Percentiles rank a stretch among this genome's conserved stretches.
phyloP scores from a whole-genome alignment of 2,113 vertebrate species.

The Syngnathoides biaculeatus region DNA sequence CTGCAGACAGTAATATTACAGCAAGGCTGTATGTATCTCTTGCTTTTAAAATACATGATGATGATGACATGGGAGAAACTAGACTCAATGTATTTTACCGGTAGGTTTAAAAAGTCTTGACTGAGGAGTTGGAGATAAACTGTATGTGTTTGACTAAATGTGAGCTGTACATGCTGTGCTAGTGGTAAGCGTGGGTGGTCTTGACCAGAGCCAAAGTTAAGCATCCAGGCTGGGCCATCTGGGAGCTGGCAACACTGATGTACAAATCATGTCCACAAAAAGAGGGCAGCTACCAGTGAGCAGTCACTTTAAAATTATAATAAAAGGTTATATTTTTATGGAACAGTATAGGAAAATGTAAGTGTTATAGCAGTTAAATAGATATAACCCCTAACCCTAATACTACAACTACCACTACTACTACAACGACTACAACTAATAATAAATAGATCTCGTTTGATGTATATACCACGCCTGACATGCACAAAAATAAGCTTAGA shows the following conservation, averaged over 20 bases:
- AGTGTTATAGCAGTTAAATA: not conserved
- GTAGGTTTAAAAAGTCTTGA: not conserved
- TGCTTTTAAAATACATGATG: not conserved
- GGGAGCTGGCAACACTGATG: slow-evolving; percentile 52
- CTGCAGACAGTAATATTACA: too few relatives aligned
- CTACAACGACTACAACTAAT: too few relatives aligned
- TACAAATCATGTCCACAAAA: slow-evolving; percentile 34
- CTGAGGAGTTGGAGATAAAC: not conserved
- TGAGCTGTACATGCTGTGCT: slow-evolving; percentile 39
- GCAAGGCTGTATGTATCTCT: not conserved
- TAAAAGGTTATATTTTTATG: not conserved
- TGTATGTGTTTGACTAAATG: slow-evolving; percentile 20
- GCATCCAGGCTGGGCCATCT: slow-evolving; percentile 53
- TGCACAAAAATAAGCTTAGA: too few relatives aligned
- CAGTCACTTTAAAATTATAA: not conserved
- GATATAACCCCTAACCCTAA: too few relatives aligned
- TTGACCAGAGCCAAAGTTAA: slow-evolving; percentile 38
- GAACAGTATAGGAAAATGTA: not conserved
- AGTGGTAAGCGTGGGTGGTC: slow-evolving; percentile 35
- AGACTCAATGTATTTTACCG: not conserved
- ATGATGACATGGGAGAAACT: not conserved
- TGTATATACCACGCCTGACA: too few relatives aligned
- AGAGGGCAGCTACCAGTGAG: slow-evolving; percentile 34
- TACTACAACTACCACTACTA: too few relatives aligned
- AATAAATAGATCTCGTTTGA: too few relatives aligned